Evolutionary conservation across 2,888 invertebrate genomes (phyloP).

Genomic region (Dichetophora obliterata): DNA sequence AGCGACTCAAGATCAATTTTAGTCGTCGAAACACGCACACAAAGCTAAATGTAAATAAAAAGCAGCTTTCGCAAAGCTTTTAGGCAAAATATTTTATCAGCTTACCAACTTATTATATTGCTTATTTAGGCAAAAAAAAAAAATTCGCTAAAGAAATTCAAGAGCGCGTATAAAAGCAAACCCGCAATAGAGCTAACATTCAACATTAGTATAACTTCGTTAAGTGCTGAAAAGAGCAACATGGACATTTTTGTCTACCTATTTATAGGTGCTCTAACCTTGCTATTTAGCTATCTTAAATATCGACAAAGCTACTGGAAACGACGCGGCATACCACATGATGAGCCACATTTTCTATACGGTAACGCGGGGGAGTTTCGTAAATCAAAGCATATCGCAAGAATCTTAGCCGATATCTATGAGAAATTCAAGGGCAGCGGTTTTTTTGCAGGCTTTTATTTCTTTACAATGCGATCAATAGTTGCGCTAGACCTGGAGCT

Average conservation of each 20-base stretch:
- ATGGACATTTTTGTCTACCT: conserved; percentile 22
- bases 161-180: no score
- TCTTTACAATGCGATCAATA: conserved; percentile 46
- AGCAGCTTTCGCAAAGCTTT: no score
- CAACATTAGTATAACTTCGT: no score
- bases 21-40: no score
- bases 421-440: conserved; percentile 51
- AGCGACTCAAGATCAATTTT: no score
- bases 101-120: no score
- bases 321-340: conserved; percentile 45
- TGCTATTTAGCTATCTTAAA: conserved; percentile 24
- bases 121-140: no score
- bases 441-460: conserved; percentile 54
- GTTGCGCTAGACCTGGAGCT: conserved; percentile 54
- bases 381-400: conserved; percentile 22
- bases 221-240: background rate
- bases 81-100: conserved; percentile 63
- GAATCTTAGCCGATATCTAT: conserved; percentile 50
- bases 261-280: conserved; percentile 2
- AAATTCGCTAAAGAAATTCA: no score
- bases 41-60: no score
- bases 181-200: no score
- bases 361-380: conserved; percentile 44
- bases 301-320: conserved; percentile 47
- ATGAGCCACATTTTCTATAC: conserved; percentile 39